Evolutionary conservation across 1,140 invertebrate species (phyloP).

Genomic region (Pemphigus obesinymphae): DNA sequence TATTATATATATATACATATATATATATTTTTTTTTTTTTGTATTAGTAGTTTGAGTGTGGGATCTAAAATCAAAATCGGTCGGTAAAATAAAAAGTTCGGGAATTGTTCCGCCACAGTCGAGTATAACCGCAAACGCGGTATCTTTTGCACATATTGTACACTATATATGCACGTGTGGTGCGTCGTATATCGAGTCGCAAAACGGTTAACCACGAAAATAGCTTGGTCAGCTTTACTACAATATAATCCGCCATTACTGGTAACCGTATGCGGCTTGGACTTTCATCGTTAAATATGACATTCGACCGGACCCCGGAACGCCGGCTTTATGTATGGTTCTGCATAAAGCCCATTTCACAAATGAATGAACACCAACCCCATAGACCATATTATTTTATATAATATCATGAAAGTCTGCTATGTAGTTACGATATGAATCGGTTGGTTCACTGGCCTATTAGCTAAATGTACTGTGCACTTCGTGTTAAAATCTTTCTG

Average conservation of each 20-base stretch:
- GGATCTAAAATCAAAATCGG: not conserved
- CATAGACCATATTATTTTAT: not conserved
- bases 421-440: not conserved
- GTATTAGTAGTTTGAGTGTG: no score
- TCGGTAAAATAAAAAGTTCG: not conserved
- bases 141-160: not conserved
- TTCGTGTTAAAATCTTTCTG: no score
- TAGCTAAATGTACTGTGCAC: no score
- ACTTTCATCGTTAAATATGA: conserved; percentile 6
- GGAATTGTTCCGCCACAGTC: not conserved
- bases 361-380: conserved; percentile 9
- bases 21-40: not conserved
- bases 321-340: conserved; percentile 4
- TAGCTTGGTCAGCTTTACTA: conserved; percentile 23
- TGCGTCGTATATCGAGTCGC: not conserved
- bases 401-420: not conserved
- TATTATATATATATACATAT: not conserved
- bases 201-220: not conserved
- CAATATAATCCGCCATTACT: conserved; percentile 7
- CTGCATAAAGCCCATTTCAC: conserved; percentile 25
- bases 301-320: conserved; percentile 8
- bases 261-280: not conserved
- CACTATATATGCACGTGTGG: not conserved
- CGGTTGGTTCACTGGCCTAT: not conserved
- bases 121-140: not conserved